These are phyloP conservation scores for Xestobium rufovillosum DNA, from an alignment of 2,888 invertebrate genomes.

Conservation along the genomic window DNA sequence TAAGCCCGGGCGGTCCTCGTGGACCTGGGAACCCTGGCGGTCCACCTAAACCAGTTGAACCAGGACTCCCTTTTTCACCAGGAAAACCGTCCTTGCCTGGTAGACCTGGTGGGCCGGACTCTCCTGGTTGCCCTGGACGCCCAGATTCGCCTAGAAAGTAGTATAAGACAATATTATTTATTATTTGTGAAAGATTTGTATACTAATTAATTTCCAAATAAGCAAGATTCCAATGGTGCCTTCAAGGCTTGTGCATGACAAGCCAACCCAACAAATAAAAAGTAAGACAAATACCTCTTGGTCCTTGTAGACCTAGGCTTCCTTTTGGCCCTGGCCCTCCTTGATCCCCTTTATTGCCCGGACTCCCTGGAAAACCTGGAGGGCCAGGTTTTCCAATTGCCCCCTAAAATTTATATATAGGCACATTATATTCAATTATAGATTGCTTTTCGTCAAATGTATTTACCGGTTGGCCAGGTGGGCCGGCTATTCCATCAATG, in stretches of 20 bases:
- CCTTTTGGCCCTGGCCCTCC: conserved; percentile 71
- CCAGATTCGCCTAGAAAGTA: conserved; percentile 58
- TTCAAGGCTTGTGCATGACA: no score
- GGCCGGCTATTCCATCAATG: conserved; percentile 68
- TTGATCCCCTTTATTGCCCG: conserved; percentile 74
- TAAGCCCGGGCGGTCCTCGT: conserved; percentile 65
- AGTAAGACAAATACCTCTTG: conserved; percentile 52
- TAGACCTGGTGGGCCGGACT: conserved; percentile 64
- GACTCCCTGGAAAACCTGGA: conserved; percentile 77
- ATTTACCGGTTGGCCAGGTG: conserved; percentile 66
- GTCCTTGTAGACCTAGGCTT: conserved; percentile 73
- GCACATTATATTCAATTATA: conserved; percentile 7
- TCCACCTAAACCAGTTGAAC: conserved; percentile 63
- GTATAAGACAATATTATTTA: not conserved
- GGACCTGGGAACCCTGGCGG: conserved; percentile 78
- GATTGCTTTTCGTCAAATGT: conserved; percentile 2
- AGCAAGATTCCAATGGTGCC: no score
- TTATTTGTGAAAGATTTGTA: no score
- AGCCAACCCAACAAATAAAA: no score
- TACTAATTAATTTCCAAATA: no score
- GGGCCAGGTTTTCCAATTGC: conserved; percentile 74
- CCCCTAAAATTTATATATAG: conserved; percentile 48
- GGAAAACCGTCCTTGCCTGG: conserved; percentile 74
- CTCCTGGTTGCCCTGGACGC: conserved; percentile 68
- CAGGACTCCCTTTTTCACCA: conserved; percentile 73